Base-by-base conservation (phyloP, 92 coral and sea anemone species). In the Isaurus tuberculatus region DNA sequence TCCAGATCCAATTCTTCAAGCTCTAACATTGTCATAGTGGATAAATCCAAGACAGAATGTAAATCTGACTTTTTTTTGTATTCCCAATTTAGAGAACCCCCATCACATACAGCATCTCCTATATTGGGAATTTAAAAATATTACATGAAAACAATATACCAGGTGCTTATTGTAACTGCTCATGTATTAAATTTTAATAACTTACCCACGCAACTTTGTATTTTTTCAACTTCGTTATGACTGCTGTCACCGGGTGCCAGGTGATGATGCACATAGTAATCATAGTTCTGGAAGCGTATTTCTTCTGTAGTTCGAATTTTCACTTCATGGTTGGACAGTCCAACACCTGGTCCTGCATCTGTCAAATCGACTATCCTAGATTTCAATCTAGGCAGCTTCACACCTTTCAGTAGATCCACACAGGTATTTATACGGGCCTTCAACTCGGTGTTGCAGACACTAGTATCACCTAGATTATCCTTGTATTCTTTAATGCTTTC, bases 321-420 rank as follows among this genome's bases (percentile, higher is more conserved):
- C 16, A 74, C 67, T 44, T 74, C 67, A 29, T 73, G 27, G 17
- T 73, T 73, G 31, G 80, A 16, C 0, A 72, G 22, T 8, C 63
- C 51, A 15, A 73, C 79, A 30, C 79, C 79, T 49, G 79, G 79
- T 7, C 79, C 79, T 23, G 79, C 79, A 15, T 73, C 79, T 73
- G 79, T 73, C 65, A 57, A 49, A 13, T 73, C 80, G 26, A 53
- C 61, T 19, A 53, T 17, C 61, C 26, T 53, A 53, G 61, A 51
- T 51, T 51, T 53, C 0, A 53, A 53, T 53, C 26, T 53, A 53
- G 26, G 61, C 61, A 53, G 61, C 26, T n/a, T 53, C 0, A 53
- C 26, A 53, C 19, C 61, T 51, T 53, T 53, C 61, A 51, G 61
- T 16, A 51, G 61, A 51, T 51, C 61, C 61, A 51, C 61, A 51